Evolutionary conservation across 2,113 vertebrate species (phyloP).

Genomic region (Urocitellus parryii): DNA sequence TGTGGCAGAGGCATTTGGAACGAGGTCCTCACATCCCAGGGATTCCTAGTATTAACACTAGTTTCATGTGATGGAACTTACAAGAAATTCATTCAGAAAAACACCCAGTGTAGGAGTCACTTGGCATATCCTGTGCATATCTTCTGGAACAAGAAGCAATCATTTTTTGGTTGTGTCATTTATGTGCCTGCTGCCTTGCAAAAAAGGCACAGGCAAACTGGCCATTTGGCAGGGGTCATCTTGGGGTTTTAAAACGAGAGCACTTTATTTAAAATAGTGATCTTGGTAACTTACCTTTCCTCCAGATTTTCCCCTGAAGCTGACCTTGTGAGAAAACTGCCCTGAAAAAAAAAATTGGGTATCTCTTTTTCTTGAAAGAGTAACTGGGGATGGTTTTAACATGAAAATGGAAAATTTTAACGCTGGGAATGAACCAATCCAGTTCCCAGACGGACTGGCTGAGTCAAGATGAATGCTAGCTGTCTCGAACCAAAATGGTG

Average conservation of each 20-base stretch:
- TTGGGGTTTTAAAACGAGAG: slow-evolving; percentile 40
- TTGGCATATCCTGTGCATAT: slow-evolving; percentile 66
- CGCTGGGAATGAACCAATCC: not conserved
- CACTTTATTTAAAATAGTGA: not conserved
- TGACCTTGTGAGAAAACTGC: not conserved
- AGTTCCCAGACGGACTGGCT: not conserved
- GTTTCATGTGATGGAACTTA: slow-evolving; percentile 61
- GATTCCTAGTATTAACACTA: slow-evolving; percentile 64
- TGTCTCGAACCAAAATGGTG: not conserved
- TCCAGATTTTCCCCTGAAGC: not conserved
- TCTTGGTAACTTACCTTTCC: slow-evolving; percentile 8
- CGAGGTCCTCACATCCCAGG: not conserved
- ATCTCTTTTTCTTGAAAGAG: slow-evolving; percentile 22
- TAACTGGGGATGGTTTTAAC: not conserved
- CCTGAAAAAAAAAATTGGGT: not conserved
- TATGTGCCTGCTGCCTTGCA: not conserved
- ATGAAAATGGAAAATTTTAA: not conserved
- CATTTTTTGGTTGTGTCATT: slow-evolving; percentile 64
- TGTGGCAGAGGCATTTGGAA: slow-evolving; percentile 43
- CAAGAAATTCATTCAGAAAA: slow-evolving; percentile 76
- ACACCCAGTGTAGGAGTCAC: slow-evolving; percentile 63
- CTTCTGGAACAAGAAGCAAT: slow-evolving; percentile 47
- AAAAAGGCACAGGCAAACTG: too few relatives aligned
- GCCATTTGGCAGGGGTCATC: slow-evolving; percentile 29
- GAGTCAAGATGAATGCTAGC: slow-evolving; percentile 23